Evolutionary conservation across 2,888 invertebrate genomes (phyloP).

Genomic region (Escarpia spicata): DNA sequence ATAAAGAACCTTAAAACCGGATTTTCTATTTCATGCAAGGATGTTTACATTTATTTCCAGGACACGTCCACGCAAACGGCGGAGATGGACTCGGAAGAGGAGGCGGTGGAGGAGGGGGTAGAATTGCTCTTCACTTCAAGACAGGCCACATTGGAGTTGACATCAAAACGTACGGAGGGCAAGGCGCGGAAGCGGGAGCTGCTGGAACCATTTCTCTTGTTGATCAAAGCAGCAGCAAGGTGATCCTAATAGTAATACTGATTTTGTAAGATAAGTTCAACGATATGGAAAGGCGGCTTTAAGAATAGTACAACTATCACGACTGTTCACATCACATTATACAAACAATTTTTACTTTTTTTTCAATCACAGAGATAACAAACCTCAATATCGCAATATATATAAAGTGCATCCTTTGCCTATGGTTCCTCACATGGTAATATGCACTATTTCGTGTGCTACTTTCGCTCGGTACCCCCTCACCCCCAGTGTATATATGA

Average conservation of each 20-base stretch:
- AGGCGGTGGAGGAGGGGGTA: constrained; percentile 48
- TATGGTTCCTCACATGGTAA: neutral
- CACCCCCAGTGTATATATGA: no score
- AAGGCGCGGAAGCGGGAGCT: constrained; percentile 43
- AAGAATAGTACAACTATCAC: no score
- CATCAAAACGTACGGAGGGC: constrained; percentile 44
- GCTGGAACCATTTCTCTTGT: constrained; percentile 41
- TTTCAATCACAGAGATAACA: no score
- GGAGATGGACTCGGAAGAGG: constrained; percentile 38
- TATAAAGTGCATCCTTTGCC: no score
- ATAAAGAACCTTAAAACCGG: no score
- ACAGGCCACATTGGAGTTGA: constrained; percentile 42
- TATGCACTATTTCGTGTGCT: neutral
- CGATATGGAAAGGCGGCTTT: no score
- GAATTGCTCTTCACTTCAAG: constrained; percentile 42
- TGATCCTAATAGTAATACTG: neutral
- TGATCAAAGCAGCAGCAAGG: neutral
- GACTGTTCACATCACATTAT: no score
- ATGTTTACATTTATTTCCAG: neutral
- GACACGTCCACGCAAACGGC: neutral
- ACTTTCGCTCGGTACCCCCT: no score
- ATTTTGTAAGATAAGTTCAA: neutral
- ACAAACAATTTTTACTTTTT: no score
- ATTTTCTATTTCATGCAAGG: no score
- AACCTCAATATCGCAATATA: no score